A percentile compares a stretch with the other conserved stretches of the same genome.
Conservation (phyloP, 2,888 invertebrate species). For the Tholera decimalis region DNA sequence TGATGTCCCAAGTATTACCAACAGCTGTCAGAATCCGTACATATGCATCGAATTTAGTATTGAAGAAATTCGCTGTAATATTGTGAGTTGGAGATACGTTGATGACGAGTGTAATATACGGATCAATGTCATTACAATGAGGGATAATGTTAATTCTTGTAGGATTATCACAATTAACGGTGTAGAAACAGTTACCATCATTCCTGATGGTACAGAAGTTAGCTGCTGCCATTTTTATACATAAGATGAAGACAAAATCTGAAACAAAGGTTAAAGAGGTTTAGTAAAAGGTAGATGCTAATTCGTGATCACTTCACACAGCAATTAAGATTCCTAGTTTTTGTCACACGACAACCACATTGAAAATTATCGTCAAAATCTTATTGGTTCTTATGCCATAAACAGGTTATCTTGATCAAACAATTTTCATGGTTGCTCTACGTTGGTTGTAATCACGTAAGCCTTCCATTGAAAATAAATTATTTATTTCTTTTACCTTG, state of each 20-base stretch:
- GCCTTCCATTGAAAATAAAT: slow-evolving; percentile 6
- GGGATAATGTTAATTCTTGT: slow-evolving; percentile 18
- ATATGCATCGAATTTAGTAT: slow-evolving; percentile 26
- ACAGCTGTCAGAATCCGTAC: slow-evolving; percentile 40
- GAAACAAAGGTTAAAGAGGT: slow-evolving; percentile 10
- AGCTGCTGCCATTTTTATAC: slow-evolving; percentile 6
- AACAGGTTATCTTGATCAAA: slow-evolving; percentile 26
- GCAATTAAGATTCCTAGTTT: neutral
- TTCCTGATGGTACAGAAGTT: slow-evolving; percentile 31
- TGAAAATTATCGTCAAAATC: slow-evolving; percentile 10
- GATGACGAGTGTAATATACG: slow-evolving; percentile 49
- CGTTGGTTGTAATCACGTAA: neutral
- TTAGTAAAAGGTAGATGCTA: neutral
- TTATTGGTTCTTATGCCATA: slow-evolving; percentile 18
- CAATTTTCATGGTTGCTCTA: slow-evolving; percentile 14
- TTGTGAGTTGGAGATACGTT: slow-evolving; percentile 21
- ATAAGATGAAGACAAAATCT: slow-evolving; percentile 36
- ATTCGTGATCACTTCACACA: neutral
- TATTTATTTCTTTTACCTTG: slow-evolving; percentile 3
- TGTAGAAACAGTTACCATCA: slow-evolving; percentile 49
- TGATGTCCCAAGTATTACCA: slow-evolving; percentile 39
- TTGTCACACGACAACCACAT: neutral
- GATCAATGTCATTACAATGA: slow-evolving; percentile 24
- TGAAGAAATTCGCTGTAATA: slow-evolving; percentile 25
- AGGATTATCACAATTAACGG: slow-evolving; percentile 38